Conservation (phyloP, 92 coral and sea anemone genomes). For the Zoanthus sansibaricus region DNA sequence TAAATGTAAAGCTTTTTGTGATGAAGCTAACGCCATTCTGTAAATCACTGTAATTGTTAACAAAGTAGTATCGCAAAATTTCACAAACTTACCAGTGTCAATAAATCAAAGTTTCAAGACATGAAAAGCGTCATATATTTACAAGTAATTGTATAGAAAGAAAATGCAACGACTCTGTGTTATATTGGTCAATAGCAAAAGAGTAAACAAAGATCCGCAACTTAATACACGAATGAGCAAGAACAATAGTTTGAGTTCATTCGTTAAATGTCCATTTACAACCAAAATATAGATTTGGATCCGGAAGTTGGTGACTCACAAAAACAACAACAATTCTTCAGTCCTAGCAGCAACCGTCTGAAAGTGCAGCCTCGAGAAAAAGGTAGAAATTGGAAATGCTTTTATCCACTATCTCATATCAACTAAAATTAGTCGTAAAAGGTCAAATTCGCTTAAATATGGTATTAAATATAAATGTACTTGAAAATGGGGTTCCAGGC, state of each 20-base stretch:
- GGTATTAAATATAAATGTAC: too few species aligned
- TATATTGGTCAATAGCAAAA: conserved; percentile 8
- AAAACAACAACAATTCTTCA: too few species aligned
- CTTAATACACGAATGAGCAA: not conserved
- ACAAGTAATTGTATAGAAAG: conserved; percentile 21
- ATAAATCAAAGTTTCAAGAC: not conserved
- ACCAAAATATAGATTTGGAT: not conserved
- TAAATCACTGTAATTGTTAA: not conserved
- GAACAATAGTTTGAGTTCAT: conserved; percentile 10
- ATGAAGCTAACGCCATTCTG: not conserved
- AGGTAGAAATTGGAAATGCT: too few species aligned
- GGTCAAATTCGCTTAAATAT: too few species aligned
- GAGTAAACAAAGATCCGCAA: conserved; percentile 27
- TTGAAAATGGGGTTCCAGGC: too few species aligned
- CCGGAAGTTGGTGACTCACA: too few species aligned
- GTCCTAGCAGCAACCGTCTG: too few species aligned
- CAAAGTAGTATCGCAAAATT: too few species aligned
- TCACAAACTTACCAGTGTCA: not conserved
- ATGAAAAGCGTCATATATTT: conserved; percentile 23
- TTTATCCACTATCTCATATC: too few species aligned
- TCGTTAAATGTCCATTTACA: not conserved
- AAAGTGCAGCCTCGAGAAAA: too few species aligned
- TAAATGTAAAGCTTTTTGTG: too few species aligned
- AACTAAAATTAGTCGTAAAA: too few species aligned
- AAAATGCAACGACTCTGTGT: conserved; percentile 22